Evolutionary conservation across 1,140 invertebrate genomes (phyloP), one percentile per base, ranked within the genome.

Genomic region (Chymomyza costata): DNA sequence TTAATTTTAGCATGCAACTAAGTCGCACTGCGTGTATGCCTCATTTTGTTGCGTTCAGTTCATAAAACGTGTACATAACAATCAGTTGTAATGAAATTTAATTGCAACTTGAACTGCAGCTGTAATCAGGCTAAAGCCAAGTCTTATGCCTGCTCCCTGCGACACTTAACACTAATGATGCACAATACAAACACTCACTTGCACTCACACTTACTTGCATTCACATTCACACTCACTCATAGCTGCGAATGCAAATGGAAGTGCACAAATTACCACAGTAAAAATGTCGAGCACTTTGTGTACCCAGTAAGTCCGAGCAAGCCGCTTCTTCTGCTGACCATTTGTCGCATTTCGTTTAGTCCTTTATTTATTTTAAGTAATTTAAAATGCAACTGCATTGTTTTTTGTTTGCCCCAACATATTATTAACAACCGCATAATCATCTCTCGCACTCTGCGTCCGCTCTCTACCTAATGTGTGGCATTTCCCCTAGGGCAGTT

Each of bases 301-400:
- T n/a, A n/a, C n/a, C n/a, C n/a, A n/a, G n/a, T n/a, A n/a, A n/a
- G n/a, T n/a, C 65, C 21, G 21, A n/a, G n/a, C n/a, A 51, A 50
- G 34, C 39, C 32, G 30, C 65, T 54, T 62, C 59, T 47, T 50
- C 54, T 46, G n/a, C n/a, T n/a, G n/a, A 35, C 47, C 59, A 76
- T 78, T 76, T 76, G 71, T 76, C 70, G 65, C 70, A 76, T 58
- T 78, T 59, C 53, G 71, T 56, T 76, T 70, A 76, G 73, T 71
- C 62, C 57, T 55, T 76, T 76, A 78, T 76, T 76, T 76, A 76
- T 76, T 78, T 76, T 52, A 61, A 62, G 60, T 76, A 64, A 76
- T 76, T 76, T 76, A 55, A 60, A 65, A 43, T 47, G 53, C 39
- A 70, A 57, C 44, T 63, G 52, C 50, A 51, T 60, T 61, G 44